Percentiles rank a stretch among this genome's conserved stretches.
phyloP scores from a whole-genome alignment of 2,113 vertebrate genomes.

The Motacilla tschutschensis region DNA sequence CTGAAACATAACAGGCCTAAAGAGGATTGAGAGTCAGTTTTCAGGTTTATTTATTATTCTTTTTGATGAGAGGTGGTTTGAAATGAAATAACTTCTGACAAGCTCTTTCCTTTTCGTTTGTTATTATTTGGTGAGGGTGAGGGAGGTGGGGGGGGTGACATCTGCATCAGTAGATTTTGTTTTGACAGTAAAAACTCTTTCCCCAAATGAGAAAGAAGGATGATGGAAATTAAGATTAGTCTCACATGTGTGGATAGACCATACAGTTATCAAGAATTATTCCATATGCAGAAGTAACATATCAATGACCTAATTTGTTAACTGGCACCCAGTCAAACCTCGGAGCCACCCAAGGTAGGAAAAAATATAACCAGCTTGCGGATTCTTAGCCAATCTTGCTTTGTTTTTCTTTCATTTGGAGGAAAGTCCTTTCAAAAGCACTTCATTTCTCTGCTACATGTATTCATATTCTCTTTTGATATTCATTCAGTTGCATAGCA shows the following conservation, averaged over 20 bases:
- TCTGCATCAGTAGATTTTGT: not conserved
- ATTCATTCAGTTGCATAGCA: constrained; percentile 31
- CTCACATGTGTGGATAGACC: not conserved
- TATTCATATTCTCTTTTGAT: constrained; percentile 32
- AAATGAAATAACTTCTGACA: not conserved
- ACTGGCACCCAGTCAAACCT: constrained; percentile 35
- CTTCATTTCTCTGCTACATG: not conserved
- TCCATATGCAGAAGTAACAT: not conserved
- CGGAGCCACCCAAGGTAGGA: constrained; percentile 24
- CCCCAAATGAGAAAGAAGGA: not conserved
- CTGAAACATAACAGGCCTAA: not conserved
- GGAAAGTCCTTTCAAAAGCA: constrained; percentile 28
- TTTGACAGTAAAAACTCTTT: not conserved
- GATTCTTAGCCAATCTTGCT: constrained; percentile 13
- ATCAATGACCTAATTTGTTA: constrained; percentile 46
- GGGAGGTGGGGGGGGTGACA: not conserved
- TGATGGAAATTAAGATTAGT: constrained; percentile 2
- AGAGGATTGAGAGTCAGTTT: not conserved
- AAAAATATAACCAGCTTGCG: not conserved
- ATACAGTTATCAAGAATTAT: not conserved
- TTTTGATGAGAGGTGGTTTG: not conserved
- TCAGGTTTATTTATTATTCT: not conserved
- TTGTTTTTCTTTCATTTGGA: constrained; percentile 29
- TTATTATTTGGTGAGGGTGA: not conserved
- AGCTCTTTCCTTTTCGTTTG: not conserved